Evolutionary conservation across 2,113 vertebrate genomes (phyloP).

Genomic region (Anser cygnoides): DNA sequence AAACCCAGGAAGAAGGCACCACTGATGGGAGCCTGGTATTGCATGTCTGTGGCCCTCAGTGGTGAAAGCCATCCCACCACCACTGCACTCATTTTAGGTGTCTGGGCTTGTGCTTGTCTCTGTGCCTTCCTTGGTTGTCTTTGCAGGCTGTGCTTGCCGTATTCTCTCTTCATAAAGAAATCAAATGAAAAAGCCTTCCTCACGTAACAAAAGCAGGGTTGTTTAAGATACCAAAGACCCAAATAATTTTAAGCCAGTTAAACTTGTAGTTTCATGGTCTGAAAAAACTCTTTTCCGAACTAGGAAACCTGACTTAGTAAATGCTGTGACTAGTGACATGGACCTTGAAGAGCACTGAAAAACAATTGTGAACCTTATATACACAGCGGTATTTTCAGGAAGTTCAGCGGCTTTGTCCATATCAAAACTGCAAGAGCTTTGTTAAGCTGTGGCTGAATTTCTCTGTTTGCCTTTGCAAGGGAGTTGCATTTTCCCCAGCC

Average conservation of each 20-base stretch:
- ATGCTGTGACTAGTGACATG: rapidly evolving
- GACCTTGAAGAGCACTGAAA: background rate
- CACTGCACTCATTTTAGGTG: background rate
- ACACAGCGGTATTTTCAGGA: background rate
- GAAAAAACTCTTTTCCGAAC: background rate
- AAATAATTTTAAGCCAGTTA: background rate
- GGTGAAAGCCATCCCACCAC: background rate
- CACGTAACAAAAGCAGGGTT: background rate
- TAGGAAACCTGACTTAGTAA: background rate
- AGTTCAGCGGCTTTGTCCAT: background rate
- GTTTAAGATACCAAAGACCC: background rate
- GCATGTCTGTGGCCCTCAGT: rapidly evolving
- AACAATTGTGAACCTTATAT: background rate
- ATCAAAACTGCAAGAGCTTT: background rate
- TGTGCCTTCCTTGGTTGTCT: background rate
- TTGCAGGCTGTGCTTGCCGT: background rate
- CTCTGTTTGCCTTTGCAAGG: background rate
- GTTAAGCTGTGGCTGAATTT: background rate
- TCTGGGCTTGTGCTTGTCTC: background rate
- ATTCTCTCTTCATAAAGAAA: background rate
- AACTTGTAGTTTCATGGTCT: background rate
- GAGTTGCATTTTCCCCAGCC: rapidly evolving
- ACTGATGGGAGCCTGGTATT: background rate
- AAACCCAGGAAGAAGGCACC: background rate
- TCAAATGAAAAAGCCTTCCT: background rate